Percentiles rank a stretch among this genome's conserved stretches.
These are phyloP conservation scores for Spheniscus mendiculus DNA, from an alignment of 2,113 vertebrate species.

Conservation along the genomic window DNA sequence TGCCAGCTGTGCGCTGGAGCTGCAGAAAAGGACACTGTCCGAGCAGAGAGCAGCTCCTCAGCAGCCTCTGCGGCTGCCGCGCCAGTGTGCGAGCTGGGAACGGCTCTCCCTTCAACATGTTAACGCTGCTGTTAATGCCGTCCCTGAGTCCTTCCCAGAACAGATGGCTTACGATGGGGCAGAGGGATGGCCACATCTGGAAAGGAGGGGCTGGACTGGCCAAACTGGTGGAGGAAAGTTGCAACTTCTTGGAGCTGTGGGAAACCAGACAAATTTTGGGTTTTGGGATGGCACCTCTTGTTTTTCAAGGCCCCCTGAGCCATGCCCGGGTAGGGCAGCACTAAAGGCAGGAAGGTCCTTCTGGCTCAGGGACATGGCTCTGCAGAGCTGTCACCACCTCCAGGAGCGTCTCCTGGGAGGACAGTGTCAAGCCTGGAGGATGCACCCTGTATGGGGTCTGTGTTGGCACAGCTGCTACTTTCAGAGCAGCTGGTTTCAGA, in stretches of 20 bases:
- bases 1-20: background rate
- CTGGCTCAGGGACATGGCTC: too few relatives aligned
- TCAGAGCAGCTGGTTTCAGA: too few relatives aligned
- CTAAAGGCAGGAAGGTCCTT: too few relatives aligned
- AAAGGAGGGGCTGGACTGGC: background rate
- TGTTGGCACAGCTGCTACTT: too few relatives aligned
- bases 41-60: background rate
- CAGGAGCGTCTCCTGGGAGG: too few relatives aligned
- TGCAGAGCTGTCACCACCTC: too few relatives aligned
- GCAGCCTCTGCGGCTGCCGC: background rate
- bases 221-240: background rate
- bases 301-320: too few relatives aligned
- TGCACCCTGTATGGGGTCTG: too few relatives aligned
- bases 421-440: too few relatives aligned
- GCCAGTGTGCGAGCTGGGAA: background rate
- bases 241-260: background rate
- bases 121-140: background rate
- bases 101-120: fast-evolving
- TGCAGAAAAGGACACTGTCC: background rate
- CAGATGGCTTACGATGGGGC: background rate
- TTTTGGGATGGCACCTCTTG: too few relatives aligned
- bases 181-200: background rate
- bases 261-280: background rate
- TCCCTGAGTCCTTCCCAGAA: background rate
- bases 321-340: too few relatives aligned